Evolutionary conservation across 2,797 vertebrate genomes (phyloP), one percentile per base, ranked within the genome.

Genomic region (Muscicapa striata): DNA sequence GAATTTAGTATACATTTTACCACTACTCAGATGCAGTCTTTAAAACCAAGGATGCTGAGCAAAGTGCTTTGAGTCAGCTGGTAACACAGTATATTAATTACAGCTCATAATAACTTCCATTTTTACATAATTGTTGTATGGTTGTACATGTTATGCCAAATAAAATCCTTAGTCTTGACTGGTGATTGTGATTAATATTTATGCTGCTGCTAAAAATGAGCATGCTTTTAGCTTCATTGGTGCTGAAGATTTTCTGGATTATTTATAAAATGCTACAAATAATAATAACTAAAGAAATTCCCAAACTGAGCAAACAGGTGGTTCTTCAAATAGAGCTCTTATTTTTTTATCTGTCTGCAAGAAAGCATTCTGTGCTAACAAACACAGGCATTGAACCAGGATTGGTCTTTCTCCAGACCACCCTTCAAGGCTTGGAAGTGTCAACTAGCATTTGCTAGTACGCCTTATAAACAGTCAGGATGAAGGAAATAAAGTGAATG

Each of bases 161-260:
- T 96, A 88, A 92, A 96, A 87, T 90, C 72, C 90, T 76, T 73
- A 68, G 45, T 93, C 81, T 92, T 80, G 82, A 92, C 93, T 97
- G 82, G 64, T 78, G 92, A 78, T 90, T 92, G 34, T 92, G 93
- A 97, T 97, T 97, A 95, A 89, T 97, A 96, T 95, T 97, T 97
- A 94, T 95, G 73, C 70, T 96, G 84, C 30, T 52, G 66, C 95
- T 96, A 89, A 97, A 96, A 97, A 87, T 57, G 36, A 91, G 24
- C 30, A 83, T 68, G 73, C 29, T 91, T 97, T 97, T 81, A 94
- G 77, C 58, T 96, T 96, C 88, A 86, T 46, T 43, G 36, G 64
- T 84, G 63, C 52, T 93, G 89, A 93, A 94, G 66, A 80, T 82
- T 95, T 94, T 96, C 89, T 95, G 79, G 85, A 76, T 95, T 96